Evolutionary conservation across 2,113 vertebrate species (phyloP).

Genomic region (Strigops habroptila): DNA sequence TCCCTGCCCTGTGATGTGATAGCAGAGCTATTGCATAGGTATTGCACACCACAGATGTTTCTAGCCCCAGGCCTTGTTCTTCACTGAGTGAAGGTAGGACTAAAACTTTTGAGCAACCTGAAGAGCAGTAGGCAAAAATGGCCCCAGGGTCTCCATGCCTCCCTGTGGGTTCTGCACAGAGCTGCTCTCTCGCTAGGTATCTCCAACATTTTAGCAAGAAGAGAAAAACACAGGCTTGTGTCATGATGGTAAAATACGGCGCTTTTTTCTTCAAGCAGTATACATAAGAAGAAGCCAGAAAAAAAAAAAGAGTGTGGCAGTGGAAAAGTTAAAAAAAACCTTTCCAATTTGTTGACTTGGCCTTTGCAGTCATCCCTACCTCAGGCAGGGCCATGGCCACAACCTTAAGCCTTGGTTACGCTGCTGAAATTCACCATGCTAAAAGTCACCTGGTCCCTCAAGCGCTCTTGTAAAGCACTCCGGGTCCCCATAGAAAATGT

Average conservation of each 20-base stretch:
- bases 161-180: neutral
- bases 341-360: neutral
- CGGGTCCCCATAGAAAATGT: conserved; percentile 2
- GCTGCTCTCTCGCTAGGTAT: neutral
- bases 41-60: neutral
- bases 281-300: neutral
- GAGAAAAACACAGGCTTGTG: neutral
- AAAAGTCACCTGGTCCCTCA: conserved; percentile 33
- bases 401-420: neutral
- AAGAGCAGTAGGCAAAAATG: neutral
- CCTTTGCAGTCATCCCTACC: neutral
- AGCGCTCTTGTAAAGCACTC: neutral
- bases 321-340: neutral
- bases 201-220: neutral
- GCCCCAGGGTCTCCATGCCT: neutral
- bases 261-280: neutral
- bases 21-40: neutral
- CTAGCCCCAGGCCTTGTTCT: neutral
- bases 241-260: neutral
- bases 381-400: neutral
- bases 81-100: neutral
- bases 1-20: neutral
- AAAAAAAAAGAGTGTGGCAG: neutral
- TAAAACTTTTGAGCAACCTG: neutral
- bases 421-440: neutral